Conservation (phyloP, 2,888 invertebrate species). For the Elmis aenea region DNA sequence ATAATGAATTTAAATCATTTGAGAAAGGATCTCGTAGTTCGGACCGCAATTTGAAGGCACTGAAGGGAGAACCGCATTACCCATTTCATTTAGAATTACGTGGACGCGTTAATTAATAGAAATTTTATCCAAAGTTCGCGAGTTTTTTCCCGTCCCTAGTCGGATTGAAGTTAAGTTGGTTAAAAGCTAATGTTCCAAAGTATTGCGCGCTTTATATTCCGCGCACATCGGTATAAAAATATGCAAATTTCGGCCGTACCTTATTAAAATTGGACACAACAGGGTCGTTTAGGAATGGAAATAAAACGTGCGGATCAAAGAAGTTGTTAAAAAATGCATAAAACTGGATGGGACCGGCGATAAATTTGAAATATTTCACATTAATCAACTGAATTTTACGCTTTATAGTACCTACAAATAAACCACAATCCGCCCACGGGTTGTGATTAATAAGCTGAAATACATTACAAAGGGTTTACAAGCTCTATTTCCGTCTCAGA, state of each 20-base stretch:
- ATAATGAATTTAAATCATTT: slow-evolving; percentile 22
- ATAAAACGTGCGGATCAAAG: slow-evolving; percentile 8
- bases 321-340: too few relatives aligned
- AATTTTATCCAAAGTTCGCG: slow-evolving; percentile 13
- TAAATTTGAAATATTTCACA: too few relatives aligned
- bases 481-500: too few relatives aligned
- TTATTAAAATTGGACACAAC: slow-evolving; percentile 12
- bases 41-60: slow-evolving; percentile 16
- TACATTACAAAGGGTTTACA: too few relatives aligned
- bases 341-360: too few relatives aligned
- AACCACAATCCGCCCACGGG: too few relatives aligned
- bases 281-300: slow-evolving; percentile 7
- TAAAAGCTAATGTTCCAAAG: slow-evolving; percentile 9
- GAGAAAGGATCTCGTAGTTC: slow-evolving; percentile 10
- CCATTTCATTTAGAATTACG: slow-evolving; percentile 20
- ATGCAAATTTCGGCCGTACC: slow-evolving; percentile 17
- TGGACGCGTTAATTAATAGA: slow-evolving; percentile 21
- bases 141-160: slow-evolving; percentile 14
- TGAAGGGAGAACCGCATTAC: slow-evolving; percentile 15
- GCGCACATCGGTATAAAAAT: slow-evolving; percentile 14
- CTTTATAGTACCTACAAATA: too few relatives aligned
- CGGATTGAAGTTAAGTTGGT: slow-evolving; percentile 9
- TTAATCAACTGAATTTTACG: too few relatives aligned
- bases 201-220: slow-evolving; percentile 14
- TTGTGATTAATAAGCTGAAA: too few relatives aligned